These are phyloP conservation scores for Sebastiscus tertius DNA, from an alignment of 2,797 vertebrate species.

Conservation along the genomic window DNA sequence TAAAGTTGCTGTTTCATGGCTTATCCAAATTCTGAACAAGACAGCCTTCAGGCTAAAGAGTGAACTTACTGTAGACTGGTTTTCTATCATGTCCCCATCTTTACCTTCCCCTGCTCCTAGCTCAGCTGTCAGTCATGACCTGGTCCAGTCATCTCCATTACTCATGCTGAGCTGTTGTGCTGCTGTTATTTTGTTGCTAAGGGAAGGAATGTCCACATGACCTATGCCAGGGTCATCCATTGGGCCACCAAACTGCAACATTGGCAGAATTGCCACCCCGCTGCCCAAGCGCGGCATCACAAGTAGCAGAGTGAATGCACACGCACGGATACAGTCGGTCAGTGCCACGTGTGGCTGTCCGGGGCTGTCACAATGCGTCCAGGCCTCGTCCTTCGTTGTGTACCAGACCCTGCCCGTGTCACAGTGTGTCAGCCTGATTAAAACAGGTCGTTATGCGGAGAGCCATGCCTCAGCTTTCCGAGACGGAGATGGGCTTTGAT, in stretches of 20 bases:
- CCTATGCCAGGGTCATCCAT: conserved; percentile 62
- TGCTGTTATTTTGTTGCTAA: conserved; percentile 63
- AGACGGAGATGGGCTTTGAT: conserved; percentile 75
- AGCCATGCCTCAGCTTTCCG: conserved; percentile 61
- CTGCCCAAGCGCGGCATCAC: conserved; percentile 50
- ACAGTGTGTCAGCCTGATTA: conserved; percentile 71
- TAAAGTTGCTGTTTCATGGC: neutral
- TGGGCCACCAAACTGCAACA: conserved; percentile 62
- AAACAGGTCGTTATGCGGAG: conserved; percentile 63
- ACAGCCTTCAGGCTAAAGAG: neutral
- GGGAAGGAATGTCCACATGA: conserved; percentile 53
- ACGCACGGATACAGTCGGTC: conserved; percentile 32
- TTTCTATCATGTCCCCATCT: neutral
- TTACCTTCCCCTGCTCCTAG: conserved; percentile 40
- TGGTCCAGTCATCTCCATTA: conserved; percentile 59
- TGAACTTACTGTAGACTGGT: conserved; percentile 18
- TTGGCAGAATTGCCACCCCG: conserved; percentile 60
- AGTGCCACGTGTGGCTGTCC: conserved; percentile 64
- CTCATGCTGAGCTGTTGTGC: conserved; percentile 47
- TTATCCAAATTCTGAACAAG: neutral
- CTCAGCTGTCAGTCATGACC: conserved; percentile 66
- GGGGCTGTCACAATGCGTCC: conserved; percentile 64
- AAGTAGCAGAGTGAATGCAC: conserved; percentile 47
- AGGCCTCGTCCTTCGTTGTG: conserved; percentile 52
- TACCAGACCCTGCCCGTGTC: conserved; percentile 62